Base-by-base conservation (phyloP, 1,140 invertebrate species). In the Drosophila aff. region DNA sequence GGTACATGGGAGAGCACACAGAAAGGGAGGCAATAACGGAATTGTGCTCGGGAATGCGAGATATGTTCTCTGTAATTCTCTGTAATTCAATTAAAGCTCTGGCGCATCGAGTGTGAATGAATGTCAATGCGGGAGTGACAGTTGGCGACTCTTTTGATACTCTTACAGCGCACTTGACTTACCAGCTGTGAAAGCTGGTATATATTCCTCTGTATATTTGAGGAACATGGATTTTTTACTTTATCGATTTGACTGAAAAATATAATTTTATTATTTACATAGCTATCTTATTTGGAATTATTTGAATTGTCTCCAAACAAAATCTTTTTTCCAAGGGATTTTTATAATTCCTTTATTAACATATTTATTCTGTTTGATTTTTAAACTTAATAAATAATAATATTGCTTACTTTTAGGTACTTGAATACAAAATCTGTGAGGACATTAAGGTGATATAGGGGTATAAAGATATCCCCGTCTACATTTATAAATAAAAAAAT, bases 41-140 rank as follows among this genome's bases (percentile, higher is more conserved):
- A 44, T 47, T 67, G 38, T 66, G 61, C 46, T 65, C 13, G 47
- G 52, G 52, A 50, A 79, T 82, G 62, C 40, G 28, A 69, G 40
- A 52, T 36, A 69, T 46, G 40, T 55, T 71, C 63, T 71, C 65
- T 64, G 64, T 49, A 46, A 66, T 36, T 59, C 53, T 66, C 58
- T 26, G 44, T 69, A 71, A 71, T 71, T 71, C 67, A 71, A 71
- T 67, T 71, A 71, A 38, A 44, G 62, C 47, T 28, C 67, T 52
- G 62, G 67, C 62, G 38, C 63, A 68, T 46, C 31, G 49, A 46
- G 63, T 68, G 63, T 68, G 63, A 71, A 68, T 68, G 67, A 69
- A 57, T 66, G 58, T 66, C 63, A 63, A 65, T 69, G 67, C 67
- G 47, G 67, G 67, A 66, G 47, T 18, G 47, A 44, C 38, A 68